These are phyloP conservation scores for Dusona sp. DNA, from an alignment of 2,888 invertebrate genomes.

Conservation along the genomic window DNA sequence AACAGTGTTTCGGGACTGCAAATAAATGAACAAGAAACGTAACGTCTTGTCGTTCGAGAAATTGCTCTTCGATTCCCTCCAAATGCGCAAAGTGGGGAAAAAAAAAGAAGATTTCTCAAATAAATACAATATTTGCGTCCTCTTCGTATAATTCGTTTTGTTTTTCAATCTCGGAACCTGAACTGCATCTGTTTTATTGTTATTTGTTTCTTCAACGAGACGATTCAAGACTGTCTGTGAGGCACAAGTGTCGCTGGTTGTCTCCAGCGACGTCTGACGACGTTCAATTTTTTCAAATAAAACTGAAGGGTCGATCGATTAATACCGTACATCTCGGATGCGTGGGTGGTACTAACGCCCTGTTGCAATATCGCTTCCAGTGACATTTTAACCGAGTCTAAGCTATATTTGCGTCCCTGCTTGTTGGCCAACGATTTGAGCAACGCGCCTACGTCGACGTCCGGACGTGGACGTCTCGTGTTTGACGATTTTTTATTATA, in stretches of 20 bases:
- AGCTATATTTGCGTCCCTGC: conserved; percentile 85
- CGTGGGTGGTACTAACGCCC: conserved; percentile 85
- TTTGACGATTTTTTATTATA: conserved; percentile 79
- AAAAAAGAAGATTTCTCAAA: background rate
- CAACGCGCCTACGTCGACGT: conserved; percentile 82
- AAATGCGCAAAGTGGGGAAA: too few relatives aligned
- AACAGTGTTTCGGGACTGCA: background rate
- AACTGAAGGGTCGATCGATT: conserved; percentile 86
- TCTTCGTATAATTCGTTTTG: background rate
- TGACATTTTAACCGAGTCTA: conserved; percentile 85
- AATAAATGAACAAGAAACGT: background rate
- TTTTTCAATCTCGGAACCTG: background rate
- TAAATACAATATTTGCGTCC: background rate
- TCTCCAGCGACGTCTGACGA: conserved; percentile 84
- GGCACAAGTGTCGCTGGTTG: conserved; percentile 76
- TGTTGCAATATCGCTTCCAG: conserved; percentile 86
- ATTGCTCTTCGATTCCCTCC: too few relatives aligned
- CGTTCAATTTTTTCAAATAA: conserved; percentile 86
- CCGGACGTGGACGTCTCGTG: conserved; percentile 78
- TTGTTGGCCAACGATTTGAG: conserved; percentile 83
- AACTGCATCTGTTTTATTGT: background rate
- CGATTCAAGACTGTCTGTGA: conserved; percentile 74
- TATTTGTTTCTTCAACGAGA: background rate
- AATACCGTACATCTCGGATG: conserved; percentile 85
- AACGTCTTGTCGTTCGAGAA: background rate